Base-by-base conservation (phyloP, 2,888 invertebrate species). In the Reticulitermes lucifugus region DNA sequence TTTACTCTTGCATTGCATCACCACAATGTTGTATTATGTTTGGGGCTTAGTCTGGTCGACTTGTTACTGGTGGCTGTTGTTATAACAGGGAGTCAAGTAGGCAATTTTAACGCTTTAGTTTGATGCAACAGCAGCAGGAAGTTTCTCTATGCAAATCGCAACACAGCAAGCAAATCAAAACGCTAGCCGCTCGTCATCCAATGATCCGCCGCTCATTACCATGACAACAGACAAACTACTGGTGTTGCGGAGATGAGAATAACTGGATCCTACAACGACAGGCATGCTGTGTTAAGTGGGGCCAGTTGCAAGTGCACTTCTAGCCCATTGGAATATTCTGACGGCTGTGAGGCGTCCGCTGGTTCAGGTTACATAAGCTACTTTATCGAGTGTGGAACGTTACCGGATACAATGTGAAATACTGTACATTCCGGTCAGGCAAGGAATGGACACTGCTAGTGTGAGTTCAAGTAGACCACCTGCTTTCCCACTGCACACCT, bases 201-300 rank as follows among this genome's bases (percentile, higher is more conserved):
- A n/a, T 77, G 77, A 77, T 77, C 77, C 77, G 51, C 51, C 46
- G 14, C n/a, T 51, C 77, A 77, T 77, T 77, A 77, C 77, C 77
- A 77, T 77, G 43, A 77, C 77, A 77, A 77, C 77, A 25, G 43
- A 43, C 29, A 14, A 18, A 29, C 71, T 71, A 29, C 60, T 60
- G 60, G 22, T 6, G 71, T 9, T 71, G 71, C 71, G 6, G 65
- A 35, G 35, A 35, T 35, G 3, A 35, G 3, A 65, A 9, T 25
- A 65, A 25, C 65, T 77, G 43, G 35, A 35, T 35, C 35, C 35
- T 35, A 35, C 35, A 35, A 4, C 35, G 35, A 77, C 51, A n/a
- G 46, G 46, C 35, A 21, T 35, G 41, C 43, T 21, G 46, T 18
- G 14, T 75, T 43, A 75, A 75, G 35, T 18, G n/a, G 60, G n/a